These are phyloP conservation scores for Mallateleia sp. DNA, from an alignment of 2,888 invertebrate genomes.

Conservation along the genomic window DNA sequence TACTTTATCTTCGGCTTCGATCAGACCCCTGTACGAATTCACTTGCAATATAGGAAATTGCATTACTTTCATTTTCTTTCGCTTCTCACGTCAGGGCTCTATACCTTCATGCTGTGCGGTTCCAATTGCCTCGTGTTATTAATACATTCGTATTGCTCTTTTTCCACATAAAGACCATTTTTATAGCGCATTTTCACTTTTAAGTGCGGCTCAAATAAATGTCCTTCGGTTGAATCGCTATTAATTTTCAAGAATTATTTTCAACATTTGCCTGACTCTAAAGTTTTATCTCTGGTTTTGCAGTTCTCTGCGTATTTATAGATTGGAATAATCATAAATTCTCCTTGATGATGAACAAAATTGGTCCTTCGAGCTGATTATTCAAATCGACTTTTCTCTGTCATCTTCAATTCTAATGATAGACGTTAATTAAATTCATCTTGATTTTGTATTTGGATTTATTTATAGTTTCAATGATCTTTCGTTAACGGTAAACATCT, in stretches of 20 bases:
- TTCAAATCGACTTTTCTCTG: background rate
- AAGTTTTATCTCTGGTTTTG: background rate
- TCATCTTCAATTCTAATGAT: background rate
- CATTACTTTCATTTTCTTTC: constrained; percentile 53
- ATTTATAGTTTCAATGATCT: background rate
- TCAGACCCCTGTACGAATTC: constrained; percentile 39
- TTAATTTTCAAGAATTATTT: background rate
- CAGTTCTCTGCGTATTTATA: background rate
- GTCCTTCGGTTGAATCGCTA: background rate
- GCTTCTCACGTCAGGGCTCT: constrained; percentile 24
- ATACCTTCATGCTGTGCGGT: background rate
- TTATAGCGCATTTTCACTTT: constrained; percentile 26
- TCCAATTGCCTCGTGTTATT: constrained; percentile 7
- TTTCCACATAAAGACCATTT: background rate
- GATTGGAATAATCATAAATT: background rate
- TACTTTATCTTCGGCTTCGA: constrained; percentile 29
- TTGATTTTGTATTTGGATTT: constrained; percentile 1
- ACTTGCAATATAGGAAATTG: constrained; percentile 43
- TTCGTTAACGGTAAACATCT: background rate
- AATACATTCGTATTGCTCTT: constrained; percentile 6
- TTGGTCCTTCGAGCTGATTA: background rate
- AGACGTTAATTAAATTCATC: constrained; percentile 20
- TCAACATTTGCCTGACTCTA: background rate
- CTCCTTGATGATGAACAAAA: background rate
- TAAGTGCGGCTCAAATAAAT: background rate